Conservation (phyloP, 2,113 vertebrate species). For the Entelurus aequoreus region DNA sequence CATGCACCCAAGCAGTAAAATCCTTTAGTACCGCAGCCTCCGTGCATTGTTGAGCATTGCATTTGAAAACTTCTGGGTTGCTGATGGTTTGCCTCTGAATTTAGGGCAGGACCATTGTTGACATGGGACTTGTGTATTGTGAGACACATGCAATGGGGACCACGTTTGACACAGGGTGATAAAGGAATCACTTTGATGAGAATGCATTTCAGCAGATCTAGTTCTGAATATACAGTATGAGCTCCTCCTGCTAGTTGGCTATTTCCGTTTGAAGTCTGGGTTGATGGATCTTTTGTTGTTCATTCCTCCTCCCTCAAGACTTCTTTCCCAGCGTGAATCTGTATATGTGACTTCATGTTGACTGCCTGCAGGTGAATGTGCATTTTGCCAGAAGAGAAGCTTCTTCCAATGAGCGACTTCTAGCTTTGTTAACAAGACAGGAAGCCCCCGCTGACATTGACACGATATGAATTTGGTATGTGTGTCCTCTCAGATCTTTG, state of each 20-base stretch:
- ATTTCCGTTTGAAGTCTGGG: constrained; percentile 25
- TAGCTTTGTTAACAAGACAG: neutral
- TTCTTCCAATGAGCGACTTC: neutral
- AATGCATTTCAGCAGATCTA: constrained; percentile 46
- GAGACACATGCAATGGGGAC: constrained; percentile 28
- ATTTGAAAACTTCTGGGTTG: constrained; percentile 9
- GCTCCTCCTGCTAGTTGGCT: constrained; percentile 19
- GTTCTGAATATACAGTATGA: constrained; percentile 31
- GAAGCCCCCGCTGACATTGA: neutral
- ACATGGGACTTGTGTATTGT: constrained; percentile 31
- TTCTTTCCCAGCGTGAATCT: neutral
- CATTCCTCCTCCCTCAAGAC: constrained; percentile 7
- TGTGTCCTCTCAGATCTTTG: neutral
- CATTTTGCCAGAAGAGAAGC: neutral
- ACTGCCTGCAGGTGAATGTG: neutral
- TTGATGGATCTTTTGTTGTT: constrained; percentile 7
- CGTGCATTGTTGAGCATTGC: constrained; percentile 10
- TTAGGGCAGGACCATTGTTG: constrained; percentile 39
- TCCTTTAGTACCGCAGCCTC: neutral
- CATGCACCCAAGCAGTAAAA: neutral
- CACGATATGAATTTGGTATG: neutral
- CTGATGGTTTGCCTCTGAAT: constrained; percentile 25
- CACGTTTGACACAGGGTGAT: constrained; percentile 37
- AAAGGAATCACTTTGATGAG: constrained; percentile 55
- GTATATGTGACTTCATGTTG: neutral